Conservation (phyloP, 2,113 vertebrate species). For the Passer domesticus region DNA sequence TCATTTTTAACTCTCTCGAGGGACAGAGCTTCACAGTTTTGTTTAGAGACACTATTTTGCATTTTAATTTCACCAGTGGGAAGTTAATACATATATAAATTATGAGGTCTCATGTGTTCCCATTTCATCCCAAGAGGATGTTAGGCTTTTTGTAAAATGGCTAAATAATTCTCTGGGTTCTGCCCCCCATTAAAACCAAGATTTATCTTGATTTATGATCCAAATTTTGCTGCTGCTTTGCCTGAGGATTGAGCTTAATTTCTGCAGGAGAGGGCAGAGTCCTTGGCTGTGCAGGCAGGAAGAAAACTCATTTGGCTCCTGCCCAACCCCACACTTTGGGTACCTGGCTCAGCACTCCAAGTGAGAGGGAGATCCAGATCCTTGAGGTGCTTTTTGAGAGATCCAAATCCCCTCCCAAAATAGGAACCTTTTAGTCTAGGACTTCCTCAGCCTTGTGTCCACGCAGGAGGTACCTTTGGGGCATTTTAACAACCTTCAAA, state of each 20-base stretch:
- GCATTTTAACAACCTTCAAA: not conserved
- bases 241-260: not conserved
- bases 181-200: not conserved
- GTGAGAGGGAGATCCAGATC: accelerated
- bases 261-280: not conserved
- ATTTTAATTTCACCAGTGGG: constrained; percentile 42
- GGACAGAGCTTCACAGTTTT: not conserved
- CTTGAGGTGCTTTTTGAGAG: not conserved
- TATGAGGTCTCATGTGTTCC: constrained; percentile 3
- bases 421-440: not conserved
- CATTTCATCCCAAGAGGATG: not conserved
- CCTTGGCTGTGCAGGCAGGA: not conserved
- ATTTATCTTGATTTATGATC: not conserved
- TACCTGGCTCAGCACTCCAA: accelerated
- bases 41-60: constrained; percentile 37
- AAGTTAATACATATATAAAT: constrained; percentile 10
- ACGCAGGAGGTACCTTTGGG: not conserved
- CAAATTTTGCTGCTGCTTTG: not conserved
- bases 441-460: not conserved
- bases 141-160: not conserved
- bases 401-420: not conserved
- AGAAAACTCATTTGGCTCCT: not conserved
- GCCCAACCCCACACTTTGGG: not conserved
- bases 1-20: constrained; percentile 14
- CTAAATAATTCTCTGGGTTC: not conserved